Conservation (phyloP, 2,888 invertebrate species). For the Archips xylosteana region DNA sequence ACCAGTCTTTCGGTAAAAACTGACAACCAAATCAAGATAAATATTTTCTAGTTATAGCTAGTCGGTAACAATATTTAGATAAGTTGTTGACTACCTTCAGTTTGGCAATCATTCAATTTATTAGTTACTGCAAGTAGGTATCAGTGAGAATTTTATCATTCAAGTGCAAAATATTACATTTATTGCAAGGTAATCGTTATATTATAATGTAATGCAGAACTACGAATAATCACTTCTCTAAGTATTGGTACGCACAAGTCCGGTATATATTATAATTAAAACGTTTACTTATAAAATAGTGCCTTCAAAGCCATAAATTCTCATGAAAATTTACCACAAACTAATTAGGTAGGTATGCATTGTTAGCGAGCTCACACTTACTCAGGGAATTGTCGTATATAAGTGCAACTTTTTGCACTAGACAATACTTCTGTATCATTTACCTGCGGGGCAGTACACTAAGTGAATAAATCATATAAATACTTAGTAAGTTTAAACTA, state of each 20-base stretch:
- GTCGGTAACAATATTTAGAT: no score
- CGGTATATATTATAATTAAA: neutral
- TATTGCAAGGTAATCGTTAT: neutral
- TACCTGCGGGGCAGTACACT: constrained; percentile 54
- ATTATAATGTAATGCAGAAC: neutral
- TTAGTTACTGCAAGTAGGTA: neutral
- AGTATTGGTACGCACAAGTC: neutral
- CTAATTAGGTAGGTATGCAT: neutral
- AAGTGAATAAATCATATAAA: neutral
- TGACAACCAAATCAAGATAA: neutral
- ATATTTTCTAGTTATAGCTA: neutral
- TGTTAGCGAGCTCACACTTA: constrained; percentile 53
- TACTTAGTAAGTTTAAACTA: neutral
- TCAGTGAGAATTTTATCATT: neutral
- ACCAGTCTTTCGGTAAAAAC: neutral
- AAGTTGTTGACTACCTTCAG: no score
- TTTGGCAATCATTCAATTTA: neutral
- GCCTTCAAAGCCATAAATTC: neutral
- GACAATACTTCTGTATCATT: constrained; percentile 63
- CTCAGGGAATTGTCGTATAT: constrained; percentile 57
- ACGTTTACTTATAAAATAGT: neutral
- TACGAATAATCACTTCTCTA: neutral
- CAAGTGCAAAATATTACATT: neutral
- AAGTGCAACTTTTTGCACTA: constrained; percentile 61
- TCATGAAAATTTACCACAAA: constrained; percentile 1